phyloP scores from a whole-genome alignment of 2,888 invertebrate species.

The Dryobotodes eremita region DNA sequence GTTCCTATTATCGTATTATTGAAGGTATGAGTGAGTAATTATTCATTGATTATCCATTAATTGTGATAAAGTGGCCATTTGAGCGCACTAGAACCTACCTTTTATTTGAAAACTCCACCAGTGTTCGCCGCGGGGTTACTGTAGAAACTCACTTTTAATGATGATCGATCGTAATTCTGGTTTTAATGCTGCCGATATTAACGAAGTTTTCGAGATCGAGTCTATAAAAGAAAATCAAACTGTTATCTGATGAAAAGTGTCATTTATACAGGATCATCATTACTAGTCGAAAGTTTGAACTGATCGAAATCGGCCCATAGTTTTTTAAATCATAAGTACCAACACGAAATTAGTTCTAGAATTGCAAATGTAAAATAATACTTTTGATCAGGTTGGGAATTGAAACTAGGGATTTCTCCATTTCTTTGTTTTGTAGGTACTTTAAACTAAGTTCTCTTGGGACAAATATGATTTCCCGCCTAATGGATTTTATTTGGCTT shows the following conservation, averaged over 20 bases:
- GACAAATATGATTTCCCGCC: conserved; percentile 50
- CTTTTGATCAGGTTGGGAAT: conserved; percentile 20
- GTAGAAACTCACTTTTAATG: conserved; percentile 52
- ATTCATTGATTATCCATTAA: conserved; percentile 61
- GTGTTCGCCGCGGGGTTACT: conserved; percentile 1
- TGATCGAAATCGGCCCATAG: not conserved
- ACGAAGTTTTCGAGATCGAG: conserved; percentile 42
- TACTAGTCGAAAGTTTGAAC: not conserved
- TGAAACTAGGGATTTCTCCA: conserved; percentile 29
- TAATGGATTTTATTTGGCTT: conserved; percentile 52
- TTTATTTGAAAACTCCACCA: conserved; percentile 45
- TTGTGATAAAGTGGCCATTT: conserved; percentile 55
- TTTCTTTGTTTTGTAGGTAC: conserved; percentile 43
- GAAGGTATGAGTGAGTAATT: conserved; percentile 55
- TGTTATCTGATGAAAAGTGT: conserved; percentile 3
- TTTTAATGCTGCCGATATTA: conserved; percentile 49
- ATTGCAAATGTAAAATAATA: conserved; percentile 21
- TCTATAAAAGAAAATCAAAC: conserved; percentile 33
- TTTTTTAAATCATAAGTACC: conserved; percentile 4
- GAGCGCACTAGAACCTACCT: conserved; percentile 39
- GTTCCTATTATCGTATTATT: conserved; percentile 39
- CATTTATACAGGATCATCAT: not conserved
- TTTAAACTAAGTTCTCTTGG: conserved; percentile 41
- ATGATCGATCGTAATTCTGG: conserved; percentile 42
- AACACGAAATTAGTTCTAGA: conserved; percentile 8